Percentiles rank a stretch among this genome's conserved stretches.
Conservation (phyloP, 2,797 vertebrate species). For the Pterois miles region DNA sequence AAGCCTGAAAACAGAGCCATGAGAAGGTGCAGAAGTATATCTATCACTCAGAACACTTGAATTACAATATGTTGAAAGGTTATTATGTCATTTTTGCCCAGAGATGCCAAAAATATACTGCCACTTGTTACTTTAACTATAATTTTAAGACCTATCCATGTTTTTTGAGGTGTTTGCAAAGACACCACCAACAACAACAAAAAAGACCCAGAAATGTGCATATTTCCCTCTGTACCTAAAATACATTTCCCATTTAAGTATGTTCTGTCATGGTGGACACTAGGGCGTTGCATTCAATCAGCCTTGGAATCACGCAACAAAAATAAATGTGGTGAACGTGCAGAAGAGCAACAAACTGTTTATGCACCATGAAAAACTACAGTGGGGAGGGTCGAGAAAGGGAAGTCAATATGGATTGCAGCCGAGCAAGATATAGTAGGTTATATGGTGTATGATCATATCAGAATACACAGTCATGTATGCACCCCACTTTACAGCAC, state of each 20-base stretch:
- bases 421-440: conserved; percentile 57
- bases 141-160: not conserved
- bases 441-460: conserved; percentile 71
- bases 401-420: conserved; percentile 67
- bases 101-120: too few species aligned
- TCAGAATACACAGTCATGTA: conserved; percentile 73
- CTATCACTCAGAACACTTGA: too few species aligned
- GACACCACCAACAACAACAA: not conserved
- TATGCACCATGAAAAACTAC: conserved; percentile 50
- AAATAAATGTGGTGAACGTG: conserved; percentile 45
- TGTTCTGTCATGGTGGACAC: conserved; percentile 19
- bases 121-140: not conserved
- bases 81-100: rapidly evolving
- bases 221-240: not conserved
- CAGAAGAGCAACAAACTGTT: conserved; percentile 33
- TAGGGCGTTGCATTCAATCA: conserved; percentile 26
- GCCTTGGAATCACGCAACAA: conserved; percentile 8
- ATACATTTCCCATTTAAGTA: conserved; percentile 15
- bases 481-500: conserved; percentile 61
- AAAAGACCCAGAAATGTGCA: not conserved
- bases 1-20: too few species aligned
- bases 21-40: too few species aligned
- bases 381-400: conserved; percentile 39
- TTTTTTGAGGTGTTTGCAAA: not conserved
- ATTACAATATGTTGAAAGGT: too few species aligned